Evolutionary conservation across 2,888 invertebrate species (phyloP), one percentile per base, ranked within the genome.

Genomic region (Mesopsocus fuscifrons): DNA sequence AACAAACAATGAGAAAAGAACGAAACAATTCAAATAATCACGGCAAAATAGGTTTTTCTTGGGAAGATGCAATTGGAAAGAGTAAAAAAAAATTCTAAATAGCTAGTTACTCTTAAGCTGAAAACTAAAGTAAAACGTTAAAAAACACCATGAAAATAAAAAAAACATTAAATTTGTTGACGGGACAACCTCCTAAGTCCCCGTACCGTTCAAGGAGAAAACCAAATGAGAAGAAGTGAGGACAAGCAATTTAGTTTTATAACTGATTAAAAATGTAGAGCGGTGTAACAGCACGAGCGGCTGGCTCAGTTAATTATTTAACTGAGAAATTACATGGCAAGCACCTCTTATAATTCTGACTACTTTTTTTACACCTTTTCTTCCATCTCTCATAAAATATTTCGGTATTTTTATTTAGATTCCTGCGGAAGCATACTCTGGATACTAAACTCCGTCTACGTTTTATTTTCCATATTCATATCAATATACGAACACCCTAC

Each of bases 1-100:
- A n/a, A n/a, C n/a, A n/a, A n/a, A n/a, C n/a, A n/a, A 43, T 46
- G 44, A 41, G 35, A 41, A 42, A 46, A 45, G 43, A 43, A 43
- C 8, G n/a, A 38, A 38, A 41, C 23, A 41, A 41, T 20, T 20
- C 8, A 38, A 15, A 38, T 18, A n/a, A 6, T 18, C 13, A 16
- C 13, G 13, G 20, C 8, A 22, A 41, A 41, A 23, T 22, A 22
- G 8, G 21, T 6, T 16, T 40, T 18, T 18, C 20, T 38, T 13
- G 9, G 30, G 9, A n/a, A 30, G 9, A 30, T 11, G n/a, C 9
- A n/a, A 30, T 30, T 30, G n/a, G 9, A 30, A 30, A 30, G 30
- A 9, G 9, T 11, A 11, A n/a, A 30, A n/a, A 9, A 30, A 30
- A 30, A 30, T 30, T 30, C n/a, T 30, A 30, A 30, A 30, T 11